These are phyloP conservation scores for Formica aserva DNA, from an alignment of 2,888 invertebrate species.

Conservation along the genomic window DNA sequence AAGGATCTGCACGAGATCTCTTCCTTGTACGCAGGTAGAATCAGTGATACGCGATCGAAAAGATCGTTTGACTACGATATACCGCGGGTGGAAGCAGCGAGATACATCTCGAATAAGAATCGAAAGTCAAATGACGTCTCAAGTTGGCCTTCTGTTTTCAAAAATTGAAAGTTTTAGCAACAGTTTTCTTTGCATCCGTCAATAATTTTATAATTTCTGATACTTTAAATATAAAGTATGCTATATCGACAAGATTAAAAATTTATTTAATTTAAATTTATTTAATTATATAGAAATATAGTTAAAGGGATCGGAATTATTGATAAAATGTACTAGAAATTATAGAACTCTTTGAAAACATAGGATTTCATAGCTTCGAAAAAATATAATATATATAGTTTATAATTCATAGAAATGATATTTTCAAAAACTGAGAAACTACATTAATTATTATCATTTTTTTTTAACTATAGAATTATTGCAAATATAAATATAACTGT, in stretches of 20 bases:
- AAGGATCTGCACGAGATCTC: constrained; percentile 70
- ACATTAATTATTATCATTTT: too few species aligned
- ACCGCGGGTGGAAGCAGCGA: constrained; percentile 46
- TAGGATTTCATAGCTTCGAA: neutral
- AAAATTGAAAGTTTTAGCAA: neutral
- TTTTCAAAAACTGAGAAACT: too few species aligned
- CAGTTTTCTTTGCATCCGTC: neutral
- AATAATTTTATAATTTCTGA: neutral
- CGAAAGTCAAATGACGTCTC: neutral
- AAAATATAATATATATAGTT: neutral
- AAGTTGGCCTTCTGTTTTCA: neutral
- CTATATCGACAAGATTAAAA: neutral
- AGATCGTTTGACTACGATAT: constrained; percentile 53
- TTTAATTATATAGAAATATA: too few species aligned
- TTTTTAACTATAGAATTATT: too few species aligned
- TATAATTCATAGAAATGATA: neutral
- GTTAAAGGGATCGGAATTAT: neutral
- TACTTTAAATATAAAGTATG: neutral
- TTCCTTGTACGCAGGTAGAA: constrained; percentile 80
- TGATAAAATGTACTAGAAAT: neutral
- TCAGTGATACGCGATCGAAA: constrained; percentile 69
- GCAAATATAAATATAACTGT: too few species aligned
- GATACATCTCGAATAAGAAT: constrained; percentile 50
- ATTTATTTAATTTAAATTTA: neutral
- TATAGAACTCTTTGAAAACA: neutral